These are phyloP conservation scores for Buathra laborator DNA, from an alignment of 2,888 invertebrate genomes.

Conservation along the genomic window DNA sequence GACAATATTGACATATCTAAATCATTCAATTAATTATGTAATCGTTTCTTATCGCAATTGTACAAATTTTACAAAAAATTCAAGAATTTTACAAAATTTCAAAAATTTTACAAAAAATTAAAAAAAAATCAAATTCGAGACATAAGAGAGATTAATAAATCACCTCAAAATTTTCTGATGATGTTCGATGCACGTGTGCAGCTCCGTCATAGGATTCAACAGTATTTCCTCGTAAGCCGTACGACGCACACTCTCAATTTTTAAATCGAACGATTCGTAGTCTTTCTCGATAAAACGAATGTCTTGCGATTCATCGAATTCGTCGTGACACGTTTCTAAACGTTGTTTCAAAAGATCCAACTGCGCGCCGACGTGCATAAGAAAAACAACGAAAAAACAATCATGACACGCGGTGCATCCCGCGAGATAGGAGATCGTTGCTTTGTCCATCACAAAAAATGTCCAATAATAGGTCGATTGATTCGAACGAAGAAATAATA, in stretches of 20 bases:
- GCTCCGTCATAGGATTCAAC: constrained; percentile 55
- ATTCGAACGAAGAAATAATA: constrained; percentile 50
- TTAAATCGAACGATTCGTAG: constrained; percentile 22
- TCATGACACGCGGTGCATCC: constrained; percentile 64
- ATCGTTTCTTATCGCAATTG: background rate
- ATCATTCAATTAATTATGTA: background rate
- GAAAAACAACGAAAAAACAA: constrained; percentile 62
- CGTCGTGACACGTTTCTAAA: constrained; percentile 51
- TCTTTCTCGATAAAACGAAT: constrained; percentile 24
- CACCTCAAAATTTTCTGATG: constrained; percentile 67
- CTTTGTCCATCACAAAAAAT: constrained; percentile 58
- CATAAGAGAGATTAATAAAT: background rate
- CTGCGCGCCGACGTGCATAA: constrained; percentile 65
- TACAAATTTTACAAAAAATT: background rate
- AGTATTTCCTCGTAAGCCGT: constrained; percentile 36
- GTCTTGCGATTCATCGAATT: background rate
- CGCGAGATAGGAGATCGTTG: constrained; percentile 55
- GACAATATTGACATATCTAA: constrained; percentile 60
- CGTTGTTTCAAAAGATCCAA: constrained; percentile 64
- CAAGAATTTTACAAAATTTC: background rate
- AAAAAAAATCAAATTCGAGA: background rate
- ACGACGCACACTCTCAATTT: constrained; percentile 61
- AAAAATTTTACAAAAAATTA: background rate
- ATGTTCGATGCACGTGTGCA: constrained; percentile 62
- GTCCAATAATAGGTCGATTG: constrained; percentile 50